Conservation (phyloP, 2,113 vertebrate genomes). For the Plecturocebus donacophilus region DNA sequence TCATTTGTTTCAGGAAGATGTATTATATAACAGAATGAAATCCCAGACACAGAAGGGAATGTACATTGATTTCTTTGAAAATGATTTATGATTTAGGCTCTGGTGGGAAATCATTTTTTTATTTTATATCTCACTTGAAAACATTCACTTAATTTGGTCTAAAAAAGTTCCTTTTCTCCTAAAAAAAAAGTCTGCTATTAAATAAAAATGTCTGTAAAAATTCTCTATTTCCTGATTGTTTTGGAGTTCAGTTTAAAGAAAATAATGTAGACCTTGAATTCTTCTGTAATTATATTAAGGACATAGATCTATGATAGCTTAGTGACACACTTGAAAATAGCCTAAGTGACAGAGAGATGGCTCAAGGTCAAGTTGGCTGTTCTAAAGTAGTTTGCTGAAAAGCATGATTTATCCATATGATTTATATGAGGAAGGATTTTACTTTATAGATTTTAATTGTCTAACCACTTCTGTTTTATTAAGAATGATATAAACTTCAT, state of each 20-base stretch:
- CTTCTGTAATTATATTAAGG: neutral
- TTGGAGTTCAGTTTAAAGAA: neutral
- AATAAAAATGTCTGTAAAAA: neutral
- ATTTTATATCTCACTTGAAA: conserved; percentile 61
- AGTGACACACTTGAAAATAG: neutral
- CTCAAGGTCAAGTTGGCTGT: neutral
- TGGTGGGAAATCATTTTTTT: conserved; percentile 23
- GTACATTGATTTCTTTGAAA: conserved; percentile 63
- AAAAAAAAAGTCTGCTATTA: neutral
- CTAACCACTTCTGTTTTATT: neutral
- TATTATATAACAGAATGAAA: conserved; percentile 44
- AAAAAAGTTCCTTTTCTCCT: neutral
- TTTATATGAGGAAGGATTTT: neutral
- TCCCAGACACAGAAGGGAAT: conserved; percentile 22
- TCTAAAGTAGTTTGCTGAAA: neutral
- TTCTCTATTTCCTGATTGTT: neutral
- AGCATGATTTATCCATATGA: neutral
- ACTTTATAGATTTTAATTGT: neutral
- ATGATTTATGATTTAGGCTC: conserved; percentile 67
- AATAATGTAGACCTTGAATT: neutral
- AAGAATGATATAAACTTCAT: neutral
- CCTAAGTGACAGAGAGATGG: neutral
- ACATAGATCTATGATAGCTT: neutral
- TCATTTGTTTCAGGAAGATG: conserved; percentile 61
- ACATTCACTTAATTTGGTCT: conserved; percentile 21